phyloP scores from a whole-genome alignment of 2,888 invertebrate genomes.

The Leucophora obtusa region DNA sequence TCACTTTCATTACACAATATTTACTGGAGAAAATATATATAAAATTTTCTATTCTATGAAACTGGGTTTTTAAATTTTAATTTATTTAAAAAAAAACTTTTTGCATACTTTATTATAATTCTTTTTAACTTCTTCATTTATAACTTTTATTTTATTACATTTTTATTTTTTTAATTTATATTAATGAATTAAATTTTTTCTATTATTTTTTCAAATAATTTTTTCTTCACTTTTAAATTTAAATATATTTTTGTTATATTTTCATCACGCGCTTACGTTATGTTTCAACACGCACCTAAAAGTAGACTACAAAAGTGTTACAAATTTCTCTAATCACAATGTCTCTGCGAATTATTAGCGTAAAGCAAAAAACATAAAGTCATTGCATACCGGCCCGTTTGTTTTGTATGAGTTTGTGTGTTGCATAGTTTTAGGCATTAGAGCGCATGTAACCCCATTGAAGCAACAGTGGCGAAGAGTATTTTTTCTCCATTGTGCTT shows the following conservation, averaged over 20 bases:
- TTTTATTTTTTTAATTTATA: slow-evolving; percentile 46
- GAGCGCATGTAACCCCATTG: slow-evolving; percentile 54
- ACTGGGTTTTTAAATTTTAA: slow-evolving; percentile 38
- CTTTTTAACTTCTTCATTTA: slow-evolving; percentile 19
- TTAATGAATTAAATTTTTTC: slow-evolving; percentile 22
- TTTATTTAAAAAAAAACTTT: slow-evolving; percentile 16
- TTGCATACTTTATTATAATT: background rate
- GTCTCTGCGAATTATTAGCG: slow-evolving; percentile 36
- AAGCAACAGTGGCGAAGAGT: slow-evolving; percentile 60
- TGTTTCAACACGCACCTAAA: slow-evolving; percentile 75
- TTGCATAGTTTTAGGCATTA: slow-evolving; percentile 22
- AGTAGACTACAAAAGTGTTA: slow-evolving; percentile 74
- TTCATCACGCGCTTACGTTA: slow-evolving; percentile 66
- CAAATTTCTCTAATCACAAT: slow-evolving; percentile 67
- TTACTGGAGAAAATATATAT: slow-evolving; percentile 52
- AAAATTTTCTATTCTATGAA: slow-evolving; percentile 9
- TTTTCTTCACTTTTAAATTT: slow-evolving; percentile 33
- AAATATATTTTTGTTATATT: slow-evolving; percentile 45
- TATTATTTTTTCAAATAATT: slow-evolving; percentile 24
- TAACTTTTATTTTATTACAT: background rate
- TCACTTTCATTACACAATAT: slow-evolving; percentile 73
- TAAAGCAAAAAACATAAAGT: slow-evolving; percentile 21
- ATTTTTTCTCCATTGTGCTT: slow-evolving; percentile 1
- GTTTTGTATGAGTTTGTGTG: slow-evolving; percentile 21
- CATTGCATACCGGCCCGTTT: slow-evolving; percentile 53